Conservation (phyloP, 2,888 invertebrate species). For the Eubasilissa splendida region DNA sequence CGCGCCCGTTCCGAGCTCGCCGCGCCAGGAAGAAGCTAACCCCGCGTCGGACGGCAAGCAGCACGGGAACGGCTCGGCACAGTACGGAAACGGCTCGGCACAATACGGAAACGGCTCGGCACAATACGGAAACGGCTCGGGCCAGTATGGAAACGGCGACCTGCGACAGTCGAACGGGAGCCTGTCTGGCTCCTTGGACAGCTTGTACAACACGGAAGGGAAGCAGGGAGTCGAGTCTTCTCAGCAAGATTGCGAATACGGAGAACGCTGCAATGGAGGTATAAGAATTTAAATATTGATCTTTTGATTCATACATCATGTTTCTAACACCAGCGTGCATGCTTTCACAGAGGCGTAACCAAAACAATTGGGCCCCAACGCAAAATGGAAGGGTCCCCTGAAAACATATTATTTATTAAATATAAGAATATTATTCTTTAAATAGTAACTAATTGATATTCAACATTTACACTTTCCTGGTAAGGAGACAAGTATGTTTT, state of each 20-base stretch:
- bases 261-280: conserved; percentile 15
- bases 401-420: no score
- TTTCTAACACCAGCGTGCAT: no score
- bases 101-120: background rate
- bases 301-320: no score
- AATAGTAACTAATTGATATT: no score
- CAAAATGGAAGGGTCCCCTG: no score
- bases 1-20: conserved; percentile 27
- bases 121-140: background rate
- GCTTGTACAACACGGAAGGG: background rate
- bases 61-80: background rate
- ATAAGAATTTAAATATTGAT: background rate
- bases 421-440: no score
- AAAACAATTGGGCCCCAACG: no score
- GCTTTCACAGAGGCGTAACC: no score
- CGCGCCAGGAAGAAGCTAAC: background rate
- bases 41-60: background rate
- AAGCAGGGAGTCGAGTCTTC: background rate
- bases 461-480: no score
- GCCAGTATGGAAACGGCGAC: background rate
- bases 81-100: background rate
- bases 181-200: background rate
- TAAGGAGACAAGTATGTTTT: no score
- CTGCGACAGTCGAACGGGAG: background rate
- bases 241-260: background rate